These are phyloP conservation scores for Menidia menidia DNA, from an alignment of 2,797 vertebrate species.

Conservation along the genomic window DNA sequence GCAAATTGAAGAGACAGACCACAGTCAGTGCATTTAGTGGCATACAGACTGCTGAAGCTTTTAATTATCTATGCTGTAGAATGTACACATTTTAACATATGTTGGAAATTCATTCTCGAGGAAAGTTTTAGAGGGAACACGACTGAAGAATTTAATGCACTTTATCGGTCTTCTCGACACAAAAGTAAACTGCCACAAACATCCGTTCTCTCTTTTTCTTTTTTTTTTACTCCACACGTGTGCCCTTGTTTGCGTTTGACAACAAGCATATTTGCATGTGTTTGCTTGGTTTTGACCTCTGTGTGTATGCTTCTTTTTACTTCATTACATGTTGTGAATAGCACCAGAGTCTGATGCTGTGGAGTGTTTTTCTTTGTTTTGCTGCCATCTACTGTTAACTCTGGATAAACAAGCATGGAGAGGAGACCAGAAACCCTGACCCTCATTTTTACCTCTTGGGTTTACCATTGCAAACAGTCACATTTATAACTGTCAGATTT, in stretches of 20 bases:
- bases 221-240: conserved; percentile 26
- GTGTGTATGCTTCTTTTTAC: conserved; percentile 30
- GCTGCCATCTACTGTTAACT: conserved; percentile 76
- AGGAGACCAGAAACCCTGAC: not conserved
- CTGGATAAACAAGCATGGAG: conserved; percentile 21
- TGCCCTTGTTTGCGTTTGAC: conserved; percentile 25
- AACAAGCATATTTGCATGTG: conserved; percentile 14
- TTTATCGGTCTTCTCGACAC: conserved; percentile 71
- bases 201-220: not conserved
- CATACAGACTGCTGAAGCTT: conserved; percentile 43
- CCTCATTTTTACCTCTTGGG: not conserved
- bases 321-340: not conserved
- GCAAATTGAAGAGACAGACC: conserved; percentile 15
- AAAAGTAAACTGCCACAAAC: conserved; percentile 37
- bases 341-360: conserved; percentile 26
- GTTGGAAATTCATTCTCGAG: conserved; percentile 39
- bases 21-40: conserved; percentile 26
- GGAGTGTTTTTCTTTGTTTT: conserved; percentile 58
- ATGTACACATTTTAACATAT: conserved; percentile 33
- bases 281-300: conserved; percentile 7
- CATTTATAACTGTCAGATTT: conserved; percentile 14
- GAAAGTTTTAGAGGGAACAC: conserved; percentile 54
- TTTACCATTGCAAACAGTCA: not conserved
- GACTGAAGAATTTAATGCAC: conserved; percentile 77
- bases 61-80: conserved; percentile 49